Evolutionary conservation across 2,888 invertebrate species (phyloP), one percentile per base, ranked within the genome.

Genomic region (Tridacna gigas): DNA sequence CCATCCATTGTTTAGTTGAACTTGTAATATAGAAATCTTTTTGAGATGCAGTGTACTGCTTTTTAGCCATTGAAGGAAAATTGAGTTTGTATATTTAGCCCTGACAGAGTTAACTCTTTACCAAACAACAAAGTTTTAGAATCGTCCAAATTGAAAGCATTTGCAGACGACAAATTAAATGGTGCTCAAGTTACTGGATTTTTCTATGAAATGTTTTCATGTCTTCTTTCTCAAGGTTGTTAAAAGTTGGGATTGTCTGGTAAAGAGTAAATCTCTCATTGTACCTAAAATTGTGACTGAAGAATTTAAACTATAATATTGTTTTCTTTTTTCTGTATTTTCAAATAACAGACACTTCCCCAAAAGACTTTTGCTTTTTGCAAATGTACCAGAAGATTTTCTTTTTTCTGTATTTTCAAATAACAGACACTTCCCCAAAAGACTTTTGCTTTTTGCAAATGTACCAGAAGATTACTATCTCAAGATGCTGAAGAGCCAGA

Each of bases 381-480:
- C 71, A 12, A 71, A 71, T 51, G 71, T 71, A n/a, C 25, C 51
- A 20, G 71, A 71, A n/a, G n/a, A n/a, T n/a, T n/a, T 37, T 37
- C 37, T 37, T 4, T 37, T 37, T 37, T 37, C 37, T 37, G 3
- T 37, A 37, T 37, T 56, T 56, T 18, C n/a, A 20, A 56, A 18
- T 71, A 51, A 51, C 71, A 71, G 71, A 26, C 71, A 71, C 37
- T 71, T 51, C 22, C 71, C 71, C 5, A 47, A 26, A 18, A 71
- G 45, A 37, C 71, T 71, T 22, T 51, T 45, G 51, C 51, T 71
- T 4, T 71, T 51, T 26, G 71, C 71, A 12, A 71, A 71, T 51
- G 71, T 71, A n/a, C 25, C 51, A 20, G 71, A 71, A 25, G 51
- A 71, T 5, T 71, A 71, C 47, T 51, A 18, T 26, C 51, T 71